A percentile compares a stretch with the other conserved stretches of the same genome.
These are phyloP conservation scores for Heterotilapia buettikoferi DNA, from an alignment of 2,113 vertebrate genomes.

Conservation along the genomic window DNA sequence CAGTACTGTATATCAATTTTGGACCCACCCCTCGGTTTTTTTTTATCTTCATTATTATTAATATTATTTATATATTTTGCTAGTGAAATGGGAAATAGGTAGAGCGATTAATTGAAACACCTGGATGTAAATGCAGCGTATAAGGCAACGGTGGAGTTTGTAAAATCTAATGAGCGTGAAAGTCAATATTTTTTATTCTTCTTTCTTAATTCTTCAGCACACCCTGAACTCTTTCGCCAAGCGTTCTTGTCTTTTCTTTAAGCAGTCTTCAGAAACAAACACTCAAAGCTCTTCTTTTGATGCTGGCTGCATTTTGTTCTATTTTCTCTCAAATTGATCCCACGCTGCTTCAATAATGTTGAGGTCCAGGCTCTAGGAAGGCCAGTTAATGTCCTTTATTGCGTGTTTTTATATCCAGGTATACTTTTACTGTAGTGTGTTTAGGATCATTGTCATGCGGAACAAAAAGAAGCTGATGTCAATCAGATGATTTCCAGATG, in stretches of 20 bases:
- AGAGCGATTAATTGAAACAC: neutral
- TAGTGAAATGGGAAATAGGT: accelerated
- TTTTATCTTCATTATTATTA: neutral
- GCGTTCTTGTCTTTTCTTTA: neutral
- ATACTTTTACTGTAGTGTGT: accelerated
- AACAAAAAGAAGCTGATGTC: neutral
- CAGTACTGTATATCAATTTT: neutral
- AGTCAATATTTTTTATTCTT: neutral
- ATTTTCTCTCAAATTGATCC: neutral
- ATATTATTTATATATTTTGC: neutral
- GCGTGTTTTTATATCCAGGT: accelerated
- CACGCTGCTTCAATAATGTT: neutral
- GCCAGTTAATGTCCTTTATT: neutral
- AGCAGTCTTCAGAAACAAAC: neutral
- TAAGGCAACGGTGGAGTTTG: accelerated
- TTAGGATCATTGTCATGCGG: neutral
- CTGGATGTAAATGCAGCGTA: neutral
- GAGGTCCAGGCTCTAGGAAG: neutral
- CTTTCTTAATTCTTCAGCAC: neutral
- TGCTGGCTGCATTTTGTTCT: neutral
- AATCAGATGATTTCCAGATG: neutral
- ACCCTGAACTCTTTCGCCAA: neutral
- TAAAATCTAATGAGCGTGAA: neutral
- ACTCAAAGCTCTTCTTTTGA: neutral
- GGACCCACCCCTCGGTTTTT: neutral